Evolutionary conservation across 1,140 invertebrate genomes (phyloP).

Genomic region (Mamestra configurata): DNA sequence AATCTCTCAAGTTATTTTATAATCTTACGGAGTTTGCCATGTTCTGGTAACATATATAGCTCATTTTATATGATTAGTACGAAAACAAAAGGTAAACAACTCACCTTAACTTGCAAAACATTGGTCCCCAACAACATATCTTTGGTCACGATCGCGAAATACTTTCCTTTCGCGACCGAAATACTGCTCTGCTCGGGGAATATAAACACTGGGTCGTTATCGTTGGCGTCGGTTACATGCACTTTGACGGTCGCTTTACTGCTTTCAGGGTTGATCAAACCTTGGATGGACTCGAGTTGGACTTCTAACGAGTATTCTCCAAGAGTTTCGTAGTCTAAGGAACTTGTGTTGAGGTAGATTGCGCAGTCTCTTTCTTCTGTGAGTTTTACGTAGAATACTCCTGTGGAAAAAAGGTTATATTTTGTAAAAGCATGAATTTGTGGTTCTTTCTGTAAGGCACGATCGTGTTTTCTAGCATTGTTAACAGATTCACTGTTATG

Average conservation of each 20-base stretch:
- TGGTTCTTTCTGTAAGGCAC: no score
- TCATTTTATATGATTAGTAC: no score
- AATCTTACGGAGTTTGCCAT: no score
- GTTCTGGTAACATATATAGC: no score
- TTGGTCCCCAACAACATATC: conserved; percentile 92
- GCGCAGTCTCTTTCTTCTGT: conserved; percentile 94
- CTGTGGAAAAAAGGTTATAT: conserved; percentile 85
- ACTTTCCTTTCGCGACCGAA: conserved; percentile 79
- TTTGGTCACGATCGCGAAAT: conserved; percentile 90
- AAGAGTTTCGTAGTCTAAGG: conserved; percentile 93
- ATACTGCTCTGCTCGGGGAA: conserved; percentile 89
- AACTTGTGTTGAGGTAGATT: conserved; percentile 90
- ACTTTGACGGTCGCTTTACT: conserved; percentile 93
- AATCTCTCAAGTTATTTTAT: no score
- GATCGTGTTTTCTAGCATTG: no score
- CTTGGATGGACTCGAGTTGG: conserved; percentile 92
- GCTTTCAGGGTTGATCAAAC: conserved; percentile 92
- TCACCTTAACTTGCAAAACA: conserved; percentile 92
- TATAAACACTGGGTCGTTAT: conserved; percentile 94
- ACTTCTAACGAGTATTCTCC: conserved; percentile 93
- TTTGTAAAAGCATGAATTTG: no score
- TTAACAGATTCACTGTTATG: no score
- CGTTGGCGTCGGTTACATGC: conserved; percentile 95
- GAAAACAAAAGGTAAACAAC: conserved; percentile 53
- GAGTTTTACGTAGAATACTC: conserved; percentile 91